Evolutionary conservation across 53 echinoderm and acorn worm genomes (phyloP).

Genomic region (Patiria pectinifera): DNA sequence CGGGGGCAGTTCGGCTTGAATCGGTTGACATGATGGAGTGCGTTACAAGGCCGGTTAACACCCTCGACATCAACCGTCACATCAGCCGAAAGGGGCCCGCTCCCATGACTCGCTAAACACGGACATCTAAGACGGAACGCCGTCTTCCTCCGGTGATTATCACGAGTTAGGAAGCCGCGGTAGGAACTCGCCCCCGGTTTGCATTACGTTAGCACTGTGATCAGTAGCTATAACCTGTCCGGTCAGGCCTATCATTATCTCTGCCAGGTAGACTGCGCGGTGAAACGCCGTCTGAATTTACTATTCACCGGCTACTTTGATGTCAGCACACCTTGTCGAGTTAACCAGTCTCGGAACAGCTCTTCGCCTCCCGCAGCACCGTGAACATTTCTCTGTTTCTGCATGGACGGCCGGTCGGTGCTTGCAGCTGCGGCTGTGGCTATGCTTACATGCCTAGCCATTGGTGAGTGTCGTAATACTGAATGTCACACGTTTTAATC

Average conservation of each 20-base stretch:
- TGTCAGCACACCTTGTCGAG: background rate
- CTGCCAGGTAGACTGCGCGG: too few relatives aligned
- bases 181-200: background rate
- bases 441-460: background rate
- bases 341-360: background rate
- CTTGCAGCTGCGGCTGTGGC: conserved; percentile 6
- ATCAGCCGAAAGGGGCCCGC: background rate
- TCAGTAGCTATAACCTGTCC: too few relatives aligned
- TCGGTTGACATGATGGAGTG: conserved; percentile 11
- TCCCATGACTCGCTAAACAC: background rate
- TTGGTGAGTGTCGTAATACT: background rate
- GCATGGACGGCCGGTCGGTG: background rate
- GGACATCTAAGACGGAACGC: background rate
- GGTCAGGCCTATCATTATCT: too few relatives aligned
- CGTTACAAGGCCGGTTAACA: conserved; percentile 36
- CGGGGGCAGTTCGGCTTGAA: background rate
- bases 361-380: background rate
- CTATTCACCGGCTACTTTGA: background rate
- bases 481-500: background rate
- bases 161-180: background rate
- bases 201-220: background rate
- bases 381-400: background rate
- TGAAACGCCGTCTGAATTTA: too few relatives aligned
- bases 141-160: background rate
- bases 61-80: conserved; percentile 20